A percentile compares a stretch with the other conserved stretches of the same genome.
phyloP scores from a whole-genome alignment of 1,140 invertebrate genomes.

The Drosophila sturtevanti region DNA sequence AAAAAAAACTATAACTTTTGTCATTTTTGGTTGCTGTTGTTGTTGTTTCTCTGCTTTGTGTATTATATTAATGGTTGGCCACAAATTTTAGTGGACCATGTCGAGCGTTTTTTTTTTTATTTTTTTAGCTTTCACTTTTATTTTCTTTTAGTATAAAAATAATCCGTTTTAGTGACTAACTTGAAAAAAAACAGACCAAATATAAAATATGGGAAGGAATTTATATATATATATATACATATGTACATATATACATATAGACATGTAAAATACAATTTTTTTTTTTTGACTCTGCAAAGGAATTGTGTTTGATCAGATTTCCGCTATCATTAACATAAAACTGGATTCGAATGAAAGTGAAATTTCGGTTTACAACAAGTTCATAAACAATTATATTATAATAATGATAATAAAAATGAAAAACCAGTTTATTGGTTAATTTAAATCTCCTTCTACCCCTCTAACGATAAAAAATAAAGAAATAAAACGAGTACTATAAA shows the following conservation, averaged over 20 bases:
- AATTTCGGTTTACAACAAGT: slow-evolving; percentile 20
- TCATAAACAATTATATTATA: slow-evolving; percentile 7
- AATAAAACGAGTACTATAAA: too few species aligned
- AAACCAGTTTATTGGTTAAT: neutral
- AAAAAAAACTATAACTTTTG: slow-evolving; percentile 20
- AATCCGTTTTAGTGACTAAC: slow-evolving; percentile 11
- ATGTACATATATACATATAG: too few species aligned
- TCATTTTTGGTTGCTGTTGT: slow-evolving; percentile 50
- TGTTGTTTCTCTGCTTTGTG: slow-evolving; percentile 23
- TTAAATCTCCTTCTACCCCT: neutral
- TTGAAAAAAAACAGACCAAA: neutral
- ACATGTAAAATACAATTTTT: neutral
- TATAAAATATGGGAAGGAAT: neutral
- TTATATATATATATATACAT: neutral
- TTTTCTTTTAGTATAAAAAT: slow-evolving; percentile 64
- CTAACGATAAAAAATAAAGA: neutral
- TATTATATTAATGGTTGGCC: slow-evolving; percentile 72
- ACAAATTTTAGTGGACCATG: slow-evolving; percentile 72
- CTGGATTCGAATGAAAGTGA: slow-evolving; percentile 18
- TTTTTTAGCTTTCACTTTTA: slow-evolving; percentile 77
- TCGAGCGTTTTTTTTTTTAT: slow-evolving; percentile 43
- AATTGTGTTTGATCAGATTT: neutral
- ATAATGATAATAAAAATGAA: neutral
- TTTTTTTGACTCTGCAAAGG: neutral
- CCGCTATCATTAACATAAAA: slow-evolving; percentile 4